Conservation (phyloP, 2,888 invertebrate species). For the Drosophila vallismaia region DNA sequence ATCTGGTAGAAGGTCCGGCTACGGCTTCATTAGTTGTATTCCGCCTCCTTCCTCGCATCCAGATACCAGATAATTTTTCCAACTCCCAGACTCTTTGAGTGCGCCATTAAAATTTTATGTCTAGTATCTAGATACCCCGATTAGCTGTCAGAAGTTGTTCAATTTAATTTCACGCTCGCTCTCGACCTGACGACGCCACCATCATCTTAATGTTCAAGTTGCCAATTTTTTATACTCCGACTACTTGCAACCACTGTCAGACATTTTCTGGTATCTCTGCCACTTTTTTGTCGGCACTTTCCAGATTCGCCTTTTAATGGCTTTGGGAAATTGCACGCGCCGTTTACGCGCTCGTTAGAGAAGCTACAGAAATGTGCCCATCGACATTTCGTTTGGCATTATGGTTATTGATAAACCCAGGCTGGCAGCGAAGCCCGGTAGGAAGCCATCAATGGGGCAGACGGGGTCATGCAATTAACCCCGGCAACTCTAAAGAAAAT, state of each 20-base stretch:
- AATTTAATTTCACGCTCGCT: conserved; percentile 73
- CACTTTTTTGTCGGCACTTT: conserved; percentile 28
- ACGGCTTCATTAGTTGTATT: conserved; percentile 1
- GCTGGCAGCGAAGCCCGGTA: background rate
- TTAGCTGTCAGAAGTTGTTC: conserved; percentile 80
- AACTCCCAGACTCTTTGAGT: conserved; percentile 71
- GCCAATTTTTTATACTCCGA: conserved; percentile 66
- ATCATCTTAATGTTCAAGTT: conserved; percentile 66
- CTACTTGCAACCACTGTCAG: background rate
- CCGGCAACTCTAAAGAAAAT: conserved; percentile 2
- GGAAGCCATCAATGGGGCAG: conserved; percentile 35
- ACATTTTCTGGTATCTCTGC: background rate
- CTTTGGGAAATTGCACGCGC: conserved; percentile 76
- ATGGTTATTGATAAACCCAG: conserved; percentile 72
- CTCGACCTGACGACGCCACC: conserved; percentile 34
- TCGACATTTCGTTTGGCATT: conserved; percentile 45
- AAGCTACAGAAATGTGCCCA: conserved; percentile 51
- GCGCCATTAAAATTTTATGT: conserved; percentile 81
- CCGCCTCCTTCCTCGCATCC: conserved; percentile 13
- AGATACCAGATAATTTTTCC: conserved; percentile 45
- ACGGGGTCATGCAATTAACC: conserved; percentile 31
- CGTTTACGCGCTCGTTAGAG: conserved; percentile 77
- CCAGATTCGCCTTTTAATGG: conserved; percentile 67
- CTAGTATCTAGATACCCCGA: conserved; percentile 54
- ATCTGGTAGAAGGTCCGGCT: background rate